These are phyloP conservation scores for Cephus cinctus DNA, from an alignment of 1,140 invertebrate species.

Conservation along the genomic window DNA sequence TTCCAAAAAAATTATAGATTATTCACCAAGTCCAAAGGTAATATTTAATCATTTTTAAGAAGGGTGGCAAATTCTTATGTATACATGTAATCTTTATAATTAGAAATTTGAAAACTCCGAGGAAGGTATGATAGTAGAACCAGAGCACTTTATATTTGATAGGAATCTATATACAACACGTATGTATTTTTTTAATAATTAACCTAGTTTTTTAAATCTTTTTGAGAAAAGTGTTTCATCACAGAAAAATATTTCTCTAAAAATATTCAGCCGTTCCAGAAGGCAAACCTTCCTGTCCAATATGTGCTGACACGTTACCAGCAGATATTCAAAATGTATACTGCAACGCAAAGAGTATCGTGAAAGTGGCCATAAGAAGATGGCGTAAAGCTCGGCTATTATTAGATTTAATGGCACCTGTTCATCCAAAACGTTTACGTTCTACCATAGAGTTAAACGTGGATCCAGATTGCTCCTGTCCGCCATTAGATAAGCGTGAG, in stretches of 20 bases:
- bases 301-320: constrained; percentile 40
- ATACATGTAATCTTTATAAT: too few species aligned
- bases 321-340: constrained; percentile 37
- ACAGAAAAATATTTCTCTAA: too few species aligned
- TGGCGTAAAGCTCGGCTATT: constrained; percentile 37
- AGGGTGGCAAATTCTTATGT: too few species aligned
- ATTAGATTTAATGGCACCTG: constrained; percentile 28
- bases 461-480: constrained; percentile 37
- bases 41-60: too few species aligned
- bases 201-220: too few species aligned
- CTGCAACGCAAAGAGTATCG: constrained; percentile 37
- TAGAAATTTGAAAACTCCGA: background rate
- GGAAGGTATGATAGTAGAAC: background rate
- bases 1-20: too few species aligned
- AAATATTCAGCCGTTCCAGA: too few species aligned
- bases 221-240: too few species aligned
- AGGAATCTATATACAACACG: background rate
- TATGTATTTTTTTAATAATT: background rate
- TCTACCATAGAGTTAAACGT: constrained; percentile 33
- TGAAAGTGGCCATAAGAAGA: constrained; percentile 45
- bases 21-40: too few species aligned
- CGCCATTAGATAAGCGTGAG: constrained; percentile 43
- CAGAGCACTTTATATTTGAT: background rate
- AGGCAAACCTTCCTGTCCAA: constrained; percentile 40
- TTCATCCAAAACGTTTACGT: constrained; percentile 28